These are phyloP conservation scores for Psittacula derbiana DNA, from an alignment of 2,797 vertebrate species.

Conservation along the genomic window DNA sequence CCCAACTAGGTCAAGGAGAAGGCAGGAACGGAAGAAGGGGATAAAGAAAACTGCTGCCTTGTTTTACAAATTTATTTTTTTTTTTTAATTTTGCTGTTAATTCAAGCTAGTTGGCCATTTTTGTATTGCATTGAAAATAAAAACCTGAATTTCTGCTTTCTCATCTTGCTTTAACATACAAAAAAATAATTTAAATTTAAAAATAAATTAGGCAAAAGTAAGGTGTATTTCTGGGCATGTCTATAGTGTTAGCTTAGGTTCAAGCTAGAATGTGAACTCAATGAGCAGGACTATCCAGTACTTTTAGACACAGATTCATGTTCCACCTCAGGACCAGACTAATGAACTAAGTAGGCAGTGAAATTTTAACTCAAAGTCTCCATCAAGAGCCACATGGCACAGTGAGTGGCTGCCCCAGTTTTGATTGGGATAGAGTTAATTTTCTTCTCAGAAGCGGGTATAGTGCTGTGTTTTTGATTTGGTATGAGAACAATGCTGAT, in stretches of 20 bases:
- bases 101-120: background rate
- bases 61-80: background rate
- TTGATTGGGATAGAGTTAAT: background rate
- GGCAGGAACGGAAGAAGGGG: rapidly evolving
- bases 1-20: background rate
- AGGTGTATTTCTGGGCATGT: background rate
- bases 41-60: background rate
- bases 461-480: background rate
- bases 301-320: background rate
- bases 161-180: background rate
- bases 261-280: background rate
- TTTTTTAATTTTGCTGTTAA: background rate
- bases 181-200: background rate
- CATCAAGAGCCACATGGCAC: background rate
- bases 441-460: background rate
- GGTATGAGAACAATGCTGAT: background rate
- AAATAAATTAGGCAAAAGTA: background rate
- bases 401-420: background rate
- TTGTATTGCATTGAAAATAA: background rate
- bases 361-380: background rate
- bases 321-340: background rate
- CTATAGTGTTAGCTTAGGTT: background rate
- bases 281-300: background rate
- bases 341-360: background rate
- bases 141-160: background rate